Base-by-base conservation (phyloP, 2,888 invertebrate genomes). In the Ectemnius cavifrons region DNA sequence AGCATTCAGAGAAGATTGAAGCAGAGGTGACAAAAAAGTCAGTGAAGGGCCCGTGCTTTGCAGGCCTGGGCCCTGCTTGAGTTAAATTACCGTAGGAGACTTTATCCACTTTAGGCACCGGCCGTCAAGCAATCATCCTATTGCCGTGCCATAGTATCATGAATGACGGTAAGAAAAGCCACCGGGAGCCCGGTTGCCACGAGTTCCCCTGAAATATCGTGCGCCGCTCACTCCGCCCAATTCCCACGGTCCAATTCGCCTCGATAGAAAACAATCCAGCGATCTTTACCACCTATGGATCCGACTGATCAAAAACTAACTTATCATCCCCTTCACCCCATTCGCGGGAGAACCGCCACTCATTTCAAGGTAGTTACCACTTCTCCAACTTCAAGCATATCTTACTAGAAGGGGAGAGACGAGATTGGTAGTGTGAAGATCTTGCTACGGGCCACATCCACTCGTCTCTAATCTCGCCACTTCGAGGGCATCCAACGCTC, bases 101-200 rank as follows among this genome's bases (percentile, higher is more conserved):
- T 89, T 87, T 88, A 89, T 88, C 87, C 89, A 89, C 89, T 89
- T 89, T 89, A 89, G 88, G 85, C 83, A 84, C 85, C 81, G 86
- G 79, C 86, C 83, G 86, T 85, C 85, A 81, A 76, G 87, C 88
- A 89, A 89, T 89, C 88, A 89, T 89, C 78, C 89, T 88, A 89
- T 89, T 89, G 88, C 84, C 82, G 86, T 84, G 76, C 81, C 85
- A 86, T 87, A 83, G 85, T 85, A 85, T 86, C 84, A 88, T 88
- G 84, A 87, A 85, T 86, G 86, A 84, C 84, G 79, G 85, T 86
- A 89, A 89, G 89, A 89, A 89, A 87, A 88, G 85, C 82, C 81
- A 82, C 82, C 82, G 79, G 79, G 80, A 79, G 81, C 77, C 37
- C 84, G 78, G 76, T 80, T 77, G 75, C 81, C 81, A 82, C 74